These are phyloP conservation scores for Arrhamphus sclerolepis DNA, from an alignment of 2,797 vertebrate species.

Conservation along the genomic window DNA sequence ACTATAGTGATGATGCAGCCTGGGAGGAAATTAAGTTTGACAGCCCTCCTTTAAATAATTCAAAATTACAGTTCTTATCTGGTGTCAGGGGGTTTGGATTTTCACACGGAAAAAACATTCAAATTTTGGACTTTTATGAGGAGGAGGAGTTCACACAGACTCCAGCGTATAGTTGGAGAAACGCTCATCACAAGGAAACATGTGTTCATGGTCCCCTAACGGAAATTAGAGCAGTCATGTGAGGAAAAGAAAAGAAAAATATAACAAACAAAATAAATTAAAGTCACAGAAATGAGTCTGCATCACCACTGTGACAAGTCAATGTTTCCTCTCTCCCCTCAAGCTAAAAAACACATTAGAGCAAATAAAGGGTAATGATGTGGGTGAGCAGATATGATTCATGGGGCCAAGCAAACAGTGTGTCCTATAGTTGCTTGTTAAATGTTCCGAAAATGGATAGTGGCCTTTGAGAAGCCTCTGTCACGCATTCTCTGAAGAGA, in stretches of 20 bases:
- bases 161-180: neutral
- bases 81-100: no score
- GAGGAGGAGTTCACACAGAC: neutral
- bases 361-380: conserved; percentile 41
- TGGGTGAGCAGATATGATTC: conserved; percentile 52
- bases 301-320: conserved; percentile 15
- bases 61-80: no score
- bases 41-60: no score
- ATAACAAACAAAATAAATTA: conserved; percentile 12
- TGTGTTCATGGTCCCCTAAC: neutral
- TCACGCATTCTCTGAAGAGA: conserved; percentile 67
- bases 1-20: no score
- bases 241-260: neutral
- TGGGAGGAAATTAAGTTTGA: no score
- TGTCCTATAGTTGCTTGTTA: conserved; percentile 59
- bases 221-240: neutral
- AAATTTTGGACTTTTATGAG: no score
- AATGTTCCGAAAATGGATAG: conserved; percentile 73
- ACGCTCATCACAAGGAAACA: neutral
- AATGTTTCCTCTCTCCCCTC: conserved; percentile 21
- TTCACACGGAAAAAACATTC: no score
- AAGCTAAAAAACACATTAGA: conserved; percentile 37
- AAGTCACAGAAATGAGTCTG: conserved; percentile 1
- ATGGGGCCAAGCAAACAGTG: conserved; percentile 30
- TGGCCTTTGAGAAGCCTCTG: conserved; percentile 74